Base-by-base conservation (phyloP, 2,113 vertebrate genomes). In the Alligator mississippiensis region DNA sequence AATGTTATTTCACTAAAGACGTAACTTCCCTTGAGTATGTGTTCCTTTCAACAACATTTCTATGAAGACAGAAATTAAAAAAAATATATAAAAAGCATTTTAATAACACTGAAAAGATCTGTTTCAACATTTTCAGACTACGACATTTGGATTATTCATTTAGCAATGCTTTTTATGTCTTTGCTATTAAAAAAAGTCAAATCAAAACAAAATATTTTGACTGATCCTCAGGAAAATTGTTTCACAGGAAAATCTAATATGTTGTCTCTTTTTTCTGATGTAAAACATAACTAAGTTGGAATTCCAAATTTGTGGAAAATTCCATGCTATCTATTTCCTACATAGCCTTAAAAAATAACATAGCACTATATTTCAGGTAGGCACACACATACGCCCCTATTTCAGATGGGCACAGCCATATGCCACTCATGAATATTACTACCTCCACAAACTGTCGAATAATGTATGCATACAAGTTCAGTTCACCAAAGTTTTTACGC, bases 401-500 rank as follows among this genome's bases (percentile, higher is more conserved):
- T 94, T 90, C 60, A 68, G 86, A 75, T 47, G 10, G 58, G 11
- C 87, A 10, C 64, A 90, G 34, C 2, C 75, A 47, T 47, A 47
- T 47, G 47, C 47, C 47, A 64, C 62, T 70, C 11, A 5, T 58
- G 77, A 87, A 27, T 54, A 90, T 89, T 77, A 57, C 47, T 78
- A 76, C 18, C 55, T 4, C 88, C 79, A 62, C 19, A 93, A 30
- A 80, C 70, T 38, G n/a, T 90, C 13, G 38, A 92, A 87, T 94
- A 94, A 47, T 83, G 80, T 38, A 85, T 66, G 75, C 55, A 68
- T 81, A 63, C 24, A 24, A 80, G 84, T 94, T 77, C 34, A 82
- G 85, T 77, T 95, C 77, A 57, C 57, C 93, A 58, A 94, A 91
- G 77, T 90, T 92, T 89, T 81, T 93, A 93, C 34, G 93, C 95